These are phyloP conservation scores for Drosophila nigricruria DNA, from an alignment of 2,888 invertebrate species.

Conservation along the genomic window DNA sequence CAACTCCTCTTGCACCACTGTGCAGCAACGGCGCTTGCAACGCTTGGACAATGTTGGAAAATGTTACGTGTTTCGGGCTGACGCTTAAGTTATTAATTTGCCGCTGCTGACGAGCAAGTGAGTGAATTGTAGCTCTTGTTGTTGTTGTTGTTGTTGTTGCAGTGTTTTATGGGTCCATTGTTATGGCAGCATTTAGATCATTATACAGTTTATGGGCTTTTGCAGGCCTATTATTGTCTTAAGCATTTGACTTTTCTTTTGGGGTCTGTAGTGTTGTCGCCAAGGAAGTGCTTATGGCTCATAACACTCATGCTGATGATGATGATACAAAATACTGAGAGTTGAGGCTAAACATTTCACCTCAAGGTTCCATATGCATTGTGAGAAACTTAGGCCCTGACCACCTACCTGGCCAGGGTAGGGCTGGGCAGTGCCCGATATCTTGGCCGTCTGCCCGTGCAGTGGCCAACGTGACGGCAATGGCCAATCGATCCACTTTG, in stretches of 20 bases:
- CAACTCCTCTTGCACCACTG: conserved; percentile 23
- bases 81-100: conserved; percentile 65
- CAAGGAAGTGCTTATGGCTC: conserved; percentile 40
- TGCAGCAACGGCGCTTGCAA: conserved; percentile 43
- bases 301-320: neutral
- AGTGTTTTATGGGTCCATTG: conserved; percentile 73
- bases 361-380: neutral
- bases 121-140: conserved; percentile 43
- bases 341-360: conserved; percentile 1
- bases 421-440: conserved; percentile 18
- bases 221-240: conserved; percentile 7
- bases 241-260: conserved; percentile 19
- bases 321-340: neutral
- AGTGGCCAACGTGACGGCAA: conserved; percentile 60
- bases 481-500: conserved; percentile 38
- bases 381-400: conserved; percentile 16
- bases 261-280: conserved; percentile 3
- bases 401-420: conserved; percentile 1
- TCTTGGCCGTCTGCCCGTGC: conserved; percentile 50
- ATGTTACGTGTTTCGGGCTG: conserved; percentile 59
- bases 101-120: conserved; percentile 41
- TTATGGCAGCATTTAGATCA: conserved; percentile 63
- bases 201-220: conserved; percentile 32
- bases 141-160: conserved; percentile 25
- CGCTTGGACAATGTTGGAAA: conserved; percentile 68